These are phyloP conservation scores for Iphiclides podalirius DNA, from an alignment of 2,888 invertebrate genomes.

Conservation along the genomic window DNA sequence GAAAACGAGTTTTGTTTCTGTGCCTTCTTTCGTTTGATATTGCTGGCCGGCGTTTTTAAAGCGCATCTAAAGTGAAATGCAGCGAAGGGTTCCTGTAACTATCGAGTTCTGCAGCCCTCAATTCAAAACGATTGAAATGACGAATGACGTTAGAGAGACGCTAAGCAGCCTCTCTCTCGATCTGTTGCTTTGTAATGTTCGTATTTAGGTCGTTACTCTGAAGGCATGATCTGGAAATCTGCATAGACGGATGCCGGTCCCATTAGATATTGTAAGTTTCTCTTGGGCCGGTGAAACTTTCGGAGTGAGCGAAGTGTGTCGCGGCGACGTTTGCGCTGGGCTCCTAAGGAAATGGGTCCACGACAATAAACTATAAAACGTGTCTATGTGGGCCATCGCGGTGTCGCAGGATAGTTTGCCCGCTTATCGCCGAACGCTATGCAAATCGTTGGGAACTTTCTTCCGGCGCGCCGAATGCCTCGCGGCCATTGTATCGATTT, in stretches of 20 bases:
- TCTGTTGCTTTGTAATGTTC: conserved; percentile 53
- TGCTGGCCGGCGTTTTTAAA: conserved; percentile 19
- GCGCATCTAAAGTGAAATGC: conserved; percentile 13
- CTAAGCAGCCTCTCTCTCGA: conserved; percentile 49
- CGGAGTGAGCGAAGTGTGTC: conserved; percentile 71
- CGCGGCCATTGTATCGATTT: conserved; percentile 69
- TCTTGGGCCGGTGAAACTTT: conserved; percentile 73
- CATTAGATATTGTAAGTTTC: conserved; percentile 76
- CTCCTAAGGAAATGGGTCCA: conserved; percentile 74
- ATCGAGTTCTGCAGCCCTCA: neutral
- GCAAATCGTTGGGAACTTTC: conserved; percentile 76
- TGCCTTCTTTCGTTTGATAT: conserved; percentile 15
- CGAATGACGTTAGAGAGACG: conserved; percentile 30
- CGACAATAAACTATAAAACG: conserved; percentile 67
- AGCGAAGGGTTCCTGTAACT: neutral
- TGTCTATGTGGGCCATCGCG: conserved; percentile 73
- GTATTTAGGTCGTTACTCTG: conserved; percentile 68
- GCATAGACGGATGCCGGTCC: conserved; percentile 76
- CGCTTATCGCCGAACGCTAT: conserved; percentile 50
- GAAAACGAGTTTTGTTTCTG: conserved; percentile 65
- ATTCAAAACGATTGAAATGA: conserved; percentile 27
- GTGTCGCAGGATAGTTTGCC: conserved; percentile 46
- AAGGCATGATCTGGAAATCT: conserved; percentile 76
- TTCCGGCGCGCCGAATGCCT: conserved; percentile 58
- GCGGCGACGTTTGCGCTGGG: conserved; percentile 63